These are phyloP conservation scores for Paramormyrops kingsleyae DNA, from an alignment of 2,113 vertebrate species.

Conservation along the genomic window DNA sequence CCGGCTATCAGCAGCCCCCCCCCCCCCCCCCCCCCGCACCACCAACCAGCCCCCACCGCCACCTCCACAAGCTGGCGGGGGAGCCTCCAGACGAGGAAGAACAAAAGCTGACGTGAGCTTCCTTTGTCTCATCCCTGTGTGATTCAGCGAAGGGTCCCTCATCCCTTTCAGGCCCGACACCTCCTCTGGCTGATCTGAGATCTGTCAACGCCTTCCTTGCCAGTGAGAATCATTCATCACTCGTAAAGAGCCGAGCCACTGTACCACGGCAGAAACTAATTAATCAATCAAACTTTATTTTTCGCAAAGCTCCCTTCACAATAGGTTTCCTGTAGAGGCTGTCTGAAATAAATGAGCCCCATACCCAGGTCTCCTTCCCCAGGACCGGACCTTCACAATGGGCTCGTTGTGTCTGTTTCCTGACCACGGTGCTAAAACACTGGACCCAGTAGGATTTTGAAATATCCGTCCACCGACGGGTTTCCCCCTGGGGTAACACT, in stretches of 20 bases:
- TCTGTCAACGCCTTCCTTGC: background rate
- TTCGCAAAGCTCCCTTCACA: conserved; percentile 2
- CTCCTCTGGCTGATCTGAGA: conserved; percentile 4
- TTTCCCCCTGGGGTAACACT: background rate
- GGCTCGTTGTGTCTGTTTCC: background rate
- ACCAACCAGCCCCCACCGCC: background rate
- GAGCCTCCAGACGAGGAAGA: background rate
- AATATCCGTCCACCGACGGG: background rate
- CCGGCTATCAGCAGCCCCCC: background rate
- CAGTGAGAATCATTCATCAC: conserved; percentile 8
- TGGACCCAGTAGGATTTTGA: background rate
- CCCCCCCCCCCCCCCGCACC: background rate
- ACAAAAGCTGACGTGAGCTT: conserved; percentile 14
- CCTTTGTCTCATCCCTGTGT: conserved; percentile 6
- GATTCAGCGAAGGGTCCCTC: background rate
- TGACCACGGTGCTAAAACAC: background rate
- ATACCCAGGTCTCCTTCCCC: background rate
- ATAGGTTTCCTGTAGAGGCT: conserved; percentile 1
- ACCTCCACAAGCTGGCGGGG: background rate
- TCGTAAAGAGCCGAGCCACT: background rate
- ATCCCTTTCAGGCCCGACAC: background rate
- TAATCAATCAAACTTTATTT: conserved; percentile 19
- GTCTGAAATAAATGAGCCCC: background rate
- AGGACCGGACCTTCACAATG: background rate
- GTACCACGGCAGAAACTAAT: conserved; percentile 8